These are phyloP conservation scores for Amphiprion clarkii DNA, from an alignment of 2,797 vertebrate genomes.

Conservation along the genomic window DNA sequence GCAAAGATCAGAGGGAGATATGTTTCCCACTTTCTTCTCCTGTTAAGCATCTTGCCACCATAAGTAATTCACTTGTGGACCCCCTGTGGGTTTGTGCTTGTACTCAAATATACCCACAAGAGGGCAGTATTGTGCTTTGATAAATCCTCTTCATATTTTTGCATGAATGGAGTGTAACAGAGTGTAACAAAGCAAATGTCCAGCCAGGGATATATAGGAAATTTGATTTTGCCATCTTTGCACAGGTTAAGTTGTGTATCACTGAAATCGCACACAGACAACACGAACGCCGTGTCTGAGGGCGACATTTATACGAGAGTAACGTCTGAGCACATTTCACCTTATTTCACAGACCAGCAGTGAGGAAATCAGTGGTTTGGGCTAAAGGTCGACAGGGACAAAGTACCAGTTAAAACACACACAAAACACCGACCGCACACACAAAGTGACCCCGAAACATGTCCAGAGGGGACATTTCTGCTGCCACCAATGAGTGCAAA, in stretches of 20 bases:
- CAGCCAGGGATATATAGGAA: too few species aligned
- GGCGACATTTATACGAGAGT: background rate
- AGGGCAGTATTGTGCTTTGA: slow-evolving; percentile 6
- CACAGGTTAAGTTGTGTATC: background rate
- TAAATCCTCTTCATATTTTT: background rate
- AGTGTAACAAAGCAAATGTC: too few species aligned
- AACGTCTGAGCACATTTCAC: slow-evolving; percentile 22
- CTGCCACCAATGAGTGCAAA: background rate
- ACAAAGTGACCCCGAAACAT: background rate
- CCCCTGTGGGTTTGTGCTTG: too few species aligned
- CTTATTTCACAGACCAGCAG: slow-evolving; percentile 39
- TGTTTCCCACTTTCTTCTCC: too few species aligned
- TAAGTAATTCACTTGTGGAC: too few species aligned
- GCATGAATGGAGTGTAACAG: too few species aligned
- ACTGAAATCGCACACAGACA: background rate
- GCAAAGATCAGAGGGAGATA: too few species aligned
- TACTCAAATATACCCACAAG: slow-evolving; percentile 21
- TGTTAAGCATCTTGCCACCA: too few species aligned
- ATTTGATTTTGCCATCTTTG: too few species aligned
- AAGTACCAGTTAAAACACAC: slow-evolving; percentile 73
- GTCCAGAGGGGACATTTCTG: background rate
- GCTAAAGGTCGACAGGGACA: slow-evolving; percentile 72
- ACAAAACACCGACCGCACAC: slow-evolving; percentile 14
- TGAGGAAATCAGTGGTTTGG: slow-evolving; percentile 45
- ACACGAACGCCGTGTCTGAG: background rate